Evolutionary conservation across 1,140 invertebrate species (phyloP), one percentile per base, ranked within the genome.

Genomic region (Cecropterus lyciades): DNA sequence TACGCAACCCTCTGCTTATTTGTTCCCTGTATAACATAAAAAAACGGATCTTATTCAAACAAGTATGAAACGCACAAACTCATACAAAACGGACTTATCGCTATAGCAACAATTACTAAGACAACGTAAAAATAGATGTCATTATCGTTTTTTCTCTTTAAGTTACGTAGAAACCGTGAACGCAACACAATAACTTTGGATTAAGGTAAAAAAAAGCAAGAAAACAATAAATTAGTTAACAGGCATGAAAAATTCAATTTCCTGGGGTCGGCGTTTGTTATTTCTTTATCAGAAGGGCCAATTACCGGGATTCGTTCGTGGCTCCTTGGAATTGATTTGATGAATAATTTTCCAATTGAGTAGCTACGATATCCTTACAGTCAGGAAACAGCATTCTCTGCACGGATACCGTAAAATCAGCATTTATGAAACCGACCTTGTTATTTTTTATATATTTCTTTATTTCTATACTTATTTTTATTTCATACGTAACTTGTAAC

Each of bases 261-360:
- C 59, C 67, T 40, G 43, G 60, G 13, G 42, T 55, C 65, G 46
- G 59, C 70, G 40, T 72, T 74, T 78, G 70, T 76, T 82, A 75
- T 70, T 75, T 77, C 72, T 76, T 73, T 80, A 75, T 79, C 52
- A 65, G 62, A 65, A 72, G 65, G 74, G 73, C 75, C 82, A 84
- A 84, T 84, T 84, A 84, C 74, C 11, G 71, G 67, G 69, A 77
- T 73, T 68, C 69, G 68, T 66, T 64, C 52, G 51, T 63, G 57
- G 52, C 43, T 48, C 64, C 65, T 69, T 74, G 65, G 65, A 69
- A 70, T 77, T 80, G 73, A 84, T 82, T 84, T 81, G 75, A 82
- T 78, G 81, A 81, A 81, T 83, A 80, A 83, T 84, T 84, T 82
- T 83, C 80, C 78, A 70, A 72, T 83, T 63, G 69, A 77, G 65